phyloP scores from a whole-genome alignment of 2,797 vertebrate genomes.

The Novumbra hubbsi region DNA sequence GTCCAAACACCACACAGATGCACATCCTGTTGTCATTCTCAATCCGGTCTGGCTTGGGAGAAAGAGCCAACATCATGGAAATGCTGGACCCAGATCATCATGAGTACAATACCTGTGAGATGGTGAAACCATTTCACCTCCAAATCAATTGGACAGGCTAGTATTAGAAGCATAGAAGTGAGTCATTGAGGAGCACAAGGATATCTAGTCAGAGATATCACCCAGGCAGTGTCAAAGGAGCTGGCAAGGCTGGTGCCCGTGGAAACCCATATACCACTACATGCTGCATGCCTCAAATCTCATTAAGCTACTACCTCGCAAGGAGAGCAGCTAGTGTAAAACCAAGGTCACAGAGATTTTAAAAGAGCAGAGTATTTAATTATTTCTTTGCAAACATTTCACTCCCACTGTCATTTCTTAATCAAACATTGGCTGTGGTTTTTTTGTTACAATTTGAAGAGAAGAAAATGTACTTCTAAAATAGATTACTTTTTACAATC shows the following conservation, averaged over 20 bases:
- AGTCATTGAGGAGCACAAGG: slow-evolving; percentile 33
- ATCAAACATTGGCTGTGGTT: slow-evolving; percentile 9
- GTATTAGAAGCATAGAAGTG: slow-evolving; percentile 38
- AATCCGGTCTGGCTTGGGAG: slow-evolving; percentile 23
- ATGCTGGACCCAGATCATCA: slow-evolving; percentile 44
- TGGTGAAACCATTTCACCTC: slow-evolving; percentile 45
- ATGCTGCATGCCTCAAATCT: slow-evolving; percentile 3
- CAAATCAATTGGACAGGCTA: slow-evolving; percentile 39
- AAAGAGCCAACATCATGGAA: slow-evolving; percentile 34
- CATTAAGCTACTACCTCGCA: slow-evolving; percentile 6
- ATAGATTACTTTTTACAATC: not conserved
- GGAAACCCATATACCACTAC: slow-evolving; percentile 24
- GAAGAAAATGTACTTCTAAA: slow-evolving; percentile 3
- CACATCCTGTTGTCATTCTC: slow-evolving; percentile 28
- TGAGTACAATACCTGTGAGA: slow-evolving; percentile 24
- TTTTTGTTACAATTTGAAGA: slow-evolving; percentile 11
- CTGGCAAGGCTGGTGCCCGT: slow-evolving; percentile 34
- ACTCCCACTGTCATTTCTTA: not conserved
- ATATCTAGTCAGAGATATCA: slow-evolving; percentile 7
- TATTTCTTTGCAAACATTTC: slow-evolving; percentile 4
- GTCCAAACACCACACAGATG: slow-evolving; percentile 27
- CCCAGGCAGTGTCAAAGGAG: slow-evolving; percentile 28
- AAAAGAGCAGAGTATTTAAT: slow-evolving; percentile 9
- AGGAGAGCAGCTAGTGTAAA: slow-evolving; percentile 17
- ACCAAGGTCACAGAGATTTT: not conserved